Evolutionary conservation across 2,888 invertebrate genomes (phyloP).

Genomic region (Vandiemenella viatica): DNA sequence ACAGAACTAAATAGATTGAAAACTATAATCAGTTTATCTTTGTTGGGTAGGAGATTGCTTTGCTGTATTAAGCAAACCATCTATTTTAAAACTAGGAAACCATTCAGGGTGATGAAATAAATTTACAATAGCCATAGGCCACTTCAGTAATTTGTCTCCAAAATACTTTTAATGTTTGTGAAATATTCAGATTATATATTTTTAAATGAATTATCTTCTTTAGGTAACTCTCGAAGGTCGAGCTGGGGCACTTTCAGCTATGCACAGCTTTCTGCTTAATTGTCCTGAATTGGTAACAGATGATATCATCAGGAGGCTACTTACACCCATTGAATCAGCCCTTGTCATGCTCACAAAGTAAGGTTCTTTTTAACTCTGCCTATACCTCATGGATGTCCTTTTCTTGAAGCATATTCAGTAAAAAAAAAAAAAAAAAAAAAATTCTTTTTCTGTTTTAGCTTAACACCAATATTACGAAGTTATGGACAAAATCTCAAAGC

Average conservation of each 20-base stretch:
- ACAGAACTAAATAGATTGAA: too few species aligned
- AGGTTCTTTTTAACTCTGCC: conserved; percentile 25
- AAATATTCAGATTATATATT: too few species aligned
- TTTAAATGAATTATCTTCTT: too few species aligned
- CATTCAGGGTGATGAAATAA: too few species aligned
- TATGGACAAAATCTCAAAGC: conserved; percentile 89
- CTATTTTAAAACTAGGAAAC: too few species aligned
- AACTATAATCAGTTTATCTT: too few species aligned
- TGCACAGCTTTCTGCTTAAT: conserved; percentile 83
- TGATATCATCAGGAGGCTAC: conserved; percentile 74
- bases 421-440: not conserved
- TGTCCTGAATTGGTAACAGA: conserved; percentile 84
- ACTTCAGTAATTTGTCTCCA: too few species aligned
- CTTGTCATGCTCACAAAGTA: conserved; percentile 89
- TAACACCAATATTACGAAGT: conserved; percentile 68
- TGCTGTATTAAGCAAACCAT: too few species aligned
- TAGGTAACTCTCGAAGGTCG: conserved; percentile 86
- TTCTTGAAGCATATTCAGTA: not conserved
- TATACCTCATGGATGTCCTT: too few species aligned
- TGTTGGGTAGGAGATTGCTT: too few species aligned
- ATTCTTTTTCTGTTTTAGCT: conserved; percentile 33
- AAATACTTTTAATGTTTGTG: too few species aligned
- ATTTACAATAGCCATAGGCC: too few species aligned
- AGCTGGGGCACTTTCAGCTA: conserved; percentile 88
- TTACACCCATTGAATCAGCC: conserved; percentile 89